Evolutionary conservation across 2,888 invertebrate genomes (phyloP).

Genomic region (Caenorhabditis imperialis): DNA sequence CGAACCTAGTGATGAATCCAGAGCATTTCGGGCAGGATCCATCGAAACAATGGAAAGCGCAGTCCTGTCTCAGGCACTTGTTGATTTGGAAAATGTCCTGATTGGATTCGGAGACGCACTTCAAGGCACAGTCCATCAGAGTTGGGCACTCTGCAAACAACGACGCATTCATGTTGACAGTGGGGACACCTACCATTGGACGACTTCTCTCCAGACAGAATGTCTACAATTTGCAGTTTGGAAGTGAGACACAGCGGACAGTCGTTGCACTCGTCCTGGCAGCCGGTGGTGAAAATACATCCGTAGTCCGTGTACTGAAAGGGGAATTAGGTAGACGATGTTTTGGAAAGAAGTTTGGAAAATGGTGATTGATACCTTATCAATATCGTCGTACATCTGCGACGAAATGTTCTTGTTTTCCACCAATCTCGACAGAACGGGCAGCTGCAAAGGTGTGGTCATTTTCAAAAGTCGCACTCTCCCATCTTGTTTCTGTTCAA

Average conservation of each 20-base stretch:
- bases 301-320: slow-evolving; percentile 74
- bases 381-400: slow-evolving; percentile 72
- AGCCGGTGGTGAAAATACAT: slow-evolving; percentile 75
- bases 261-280: slow-evolving; percentile 73
- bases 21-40: slow-evolving; percentile 73
- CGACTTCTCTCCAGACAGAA: slow-evolving; percentile 68
- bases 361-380: slow-evolving; percentile 64
- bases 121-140: slow-evolving; percentile 70
- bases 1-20: slow-evolving; percentile 69
- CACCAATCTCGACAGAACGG: slow-evolving; percentile 58
- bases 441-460: slow-evolving; percentile 56
- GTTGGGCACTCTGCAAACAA: slow-evolving; percentile 65
- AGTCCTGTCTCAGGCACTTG: slow-evolving; percentile 70
- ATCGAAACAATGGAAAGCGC: slow-evolving; percentile 76
- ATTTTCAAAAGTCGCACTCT: too few relatives aligned
- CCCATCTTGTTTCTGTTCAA: too few relatives aligned
- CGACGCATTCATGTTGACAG: slow-evolving; percentile 3
- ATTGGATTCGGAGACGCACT: slow-evolving; percentile 68
- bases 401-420: slow-evolving; percentile 65
- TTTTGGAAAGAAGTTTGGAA: slow-evolving; percentile 4
- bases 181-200: too few relatives aligned
- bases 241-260: slow-evolving; percentile 71
- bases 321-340: neutral
- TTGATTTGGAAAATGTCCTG: slow-evolving; percentile 72
- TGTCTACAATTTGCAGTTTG: slow-evolving; percentile 73